These are phyloP conservation scores for Melanotaenia nigrans DNA, from an alignment of 2,797 vertebrate species.

Conservation along the genomic window DNA sequence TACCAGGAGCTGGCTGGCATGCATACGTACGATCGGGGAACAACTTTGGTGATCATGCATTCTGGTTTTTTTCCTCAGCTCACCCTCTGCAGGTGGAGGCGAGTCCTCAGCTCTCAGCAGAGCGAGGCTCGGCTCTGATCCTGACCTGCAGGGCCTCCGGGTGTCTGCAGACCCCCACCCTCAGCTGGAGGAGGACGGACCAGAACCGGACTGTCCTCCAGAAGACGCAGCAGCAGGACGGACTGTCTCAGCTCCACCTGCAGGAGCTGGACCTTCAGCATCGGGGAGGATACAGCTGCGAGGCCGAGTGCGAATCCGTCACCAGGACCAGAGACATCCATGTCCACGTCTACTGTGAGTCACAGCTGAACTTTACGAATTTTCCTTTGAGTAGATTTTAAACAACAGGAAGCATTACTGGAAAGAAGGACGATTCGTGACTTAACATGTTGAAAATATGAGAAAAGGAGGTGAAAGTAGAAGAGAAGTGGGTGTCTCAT, in stretches of 20 bases:
- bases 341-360: slow-evolving; percentile 90
- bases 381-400: too few relatives aligned
- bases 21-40: too few relatives aligned
- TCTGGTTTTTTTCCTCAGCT: slow-evolving; percentile 69
- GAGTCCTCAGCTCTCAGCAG: slow-evolving; percentile 55
- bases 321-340: slow-evolving; percentile 36
- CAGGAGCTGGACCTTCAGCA: slow-evolving; percentile 74
- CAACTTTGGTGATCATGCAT: not conserved
- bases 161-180: slow-evolving; percentile 75
- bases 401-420: too few relatives aligned
- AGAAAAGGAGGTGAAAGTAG: too few relatives aligned
- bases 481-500: too few relatives aligned
- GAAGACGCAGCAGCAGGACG: slow-evolving; percentile 7
- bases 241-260: slow-evolving; percentile 80
- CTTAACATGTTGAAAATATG: not conserved
- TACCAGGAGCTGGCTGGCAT: too few relatives aligned
- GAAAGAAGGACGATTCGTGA: not conserved
- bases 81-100: slow-evolving; percentile 83
- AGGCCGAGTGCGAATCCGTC: slow-evolving; percentile 77
- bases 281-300: slow-evolving; percentile 83
- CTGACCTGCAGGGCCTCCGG: slow-evolving; percentile 82
- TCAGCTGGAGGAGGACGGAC: slow-evolving; percentile 84
- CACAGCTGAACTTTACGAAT: not conserved
- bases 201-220: slow-evolving; percentile 67
- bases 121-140: slow-evolving; percentile 73